Evolutionary conservation across 1,140 invertebrate species (phyloP), one percentile per base, ranked within the genome.

Genomic region (Brachionus calyciflorus): DNA sequence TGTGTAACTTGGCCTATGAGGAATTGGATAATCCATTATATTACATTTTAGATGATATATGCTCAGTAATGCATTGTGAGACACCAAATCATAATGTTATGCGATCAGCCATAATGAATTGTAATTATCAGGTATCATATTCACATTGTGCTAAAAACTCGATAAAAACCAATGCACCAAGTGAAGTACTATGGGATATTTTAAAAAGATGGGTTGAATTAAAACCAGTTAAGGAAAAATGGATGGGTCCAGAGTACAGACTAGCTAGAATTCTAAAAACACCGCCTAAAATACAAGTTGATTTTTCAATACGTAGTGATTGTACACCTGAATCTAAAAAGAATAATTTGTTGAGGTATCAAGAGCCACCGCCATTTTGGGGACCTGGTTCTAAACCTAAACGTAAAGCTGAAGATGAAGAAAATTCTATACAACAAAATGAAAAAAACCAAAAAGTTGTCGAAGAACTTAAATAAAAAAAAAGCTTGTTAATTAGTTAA

Each of bases 91-190:
- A 91, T 85, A 80, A 89, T 40, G 81, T 78, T 84, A 88, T 85
- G 80, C 92, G 94, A 79, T 99, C 96, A 2, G 96, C 95, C 0
- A 83, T 99, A 55, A 81, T 98, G 21, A 93, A 98, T 87, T 92
- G 91, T 10, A 95, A 95, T 0, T 97, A 93, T 85, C 86, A 88
- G 79, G 94, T 98, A 3, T 98, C 95, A 0, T 89, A 90, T 78
- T 96, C 95, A 0, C 97, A 99, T 86, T 91, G 92, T 63, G 88
- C 88, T 60, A 91, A 90, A 80, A 89, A 90, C 78, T 94, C 93
- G 0, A 86, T 98, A 2, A 99, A 99, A 87, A 98, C 96, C 0
- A 87, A 94, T 84, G 96, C 96, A 0, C 93, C 97, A 0, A 84
- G 89, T 41, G 82, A 87, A 3, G 87, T 96, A 17, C 83, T 99